These are phyloP conservation scores for Natrix natrix DNA, from an alignment of 2,797 vertebrate species.

Conservation along the genomic window DNA sequence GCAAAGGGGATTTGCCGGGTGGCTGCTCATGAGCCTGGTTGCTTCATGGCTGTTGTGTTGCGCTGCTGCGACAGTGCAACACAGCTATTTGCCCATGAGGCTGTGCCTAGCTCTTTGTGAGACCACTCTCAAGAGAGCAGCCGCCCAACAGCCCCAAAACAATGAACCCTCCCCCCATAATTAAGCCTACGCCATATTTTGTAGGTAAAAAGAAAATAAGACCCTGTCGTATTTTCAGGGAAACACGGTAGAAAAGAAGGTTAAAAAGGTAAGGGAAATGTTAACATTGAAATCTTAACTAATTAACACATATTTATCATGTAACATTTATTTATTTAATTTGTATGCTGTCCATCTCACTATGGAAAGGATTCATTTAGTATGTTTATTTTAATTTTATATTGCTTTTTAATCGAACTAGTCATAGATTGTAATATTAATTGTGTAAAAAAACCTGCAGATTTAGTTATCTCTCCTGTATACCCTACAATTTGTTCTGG, in stretches of 20 bases:
- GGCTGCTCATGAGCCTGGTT: too few species aligned
- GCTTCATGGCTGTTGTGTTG: too few species aligned
- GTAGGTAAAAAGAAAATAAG: too few species aligned
- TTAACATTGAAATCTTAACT: not conserved
- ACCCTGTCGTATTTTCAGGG: too few species aligned
- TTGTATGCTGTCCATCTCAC: not conserved
- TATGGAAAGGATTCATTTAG: not conserved
- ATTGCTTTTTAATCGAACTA: not conserved
- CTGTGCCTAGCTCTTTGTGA: too few species aligned
- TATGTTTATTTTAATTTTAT: not conserved
- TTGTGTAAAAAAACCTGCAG: not conserved
- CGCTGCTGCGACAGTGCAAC: too few species aligned
- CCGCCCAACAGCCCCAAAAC: too few species aligned
- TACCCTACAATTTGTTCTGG: not conserved
- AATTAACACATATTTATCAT: not conserved
- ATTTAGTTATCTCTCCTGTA: not conserved
- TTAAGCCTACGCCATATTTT: too few species aligned
- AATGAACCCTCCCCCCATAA: too few species aligned
- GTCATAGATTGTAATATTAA: not conserved
- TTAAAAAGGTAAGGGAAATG: not conserved
- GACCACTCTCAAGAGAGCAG: too few species aligned
- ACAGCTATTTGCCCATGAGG: too few species aligned
- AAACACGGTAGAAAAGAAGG: not conserved
- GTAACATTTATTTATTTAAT: not conserved
- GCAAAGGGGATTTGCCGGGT: too few species aligned